Evolutionary conservation across 2,888 invertebrate genomes (phyloP), one percentile per base, ranked within the genome.

Genomic region (Leptinotarsa rubiginosa): DNA sequence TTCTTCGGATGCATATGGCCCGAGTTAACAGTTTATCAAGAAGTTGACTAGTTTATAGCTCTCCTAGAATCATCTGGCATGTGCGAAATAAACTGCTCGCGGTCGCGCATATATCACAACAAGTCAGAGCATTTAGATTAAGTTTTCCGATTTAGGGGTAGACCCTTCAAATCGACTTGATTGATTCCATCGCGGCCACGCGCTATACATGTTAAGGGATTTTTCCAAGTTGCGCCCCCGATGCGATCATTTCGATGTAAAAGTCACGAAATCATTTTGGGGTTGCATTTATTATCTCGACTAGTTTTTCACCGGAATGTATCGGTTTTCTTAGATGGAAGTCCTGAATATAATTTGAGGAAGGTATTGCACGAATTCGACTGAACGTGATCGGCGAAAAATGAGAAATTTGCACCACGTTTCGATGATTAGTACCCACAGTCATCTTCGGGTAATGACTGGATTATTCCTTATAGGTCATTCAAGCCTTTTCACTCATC

Each of bases 81-180:
- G 83, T 84, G 83, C 82, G 83, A 85, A 84, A 84, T 85, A 84
- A 83, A 84, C 83, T 81, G 82, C 78, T 81, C 75, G 83, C 81
- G 82, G 81, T 81, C 81, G 79, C 77, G 81, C 83, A 84, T 84
- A 84, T 84, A 84, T 84, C 84, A 84, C 84, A 81, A 83, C 83
- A 81, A 84, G 84, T 83, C 84, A 80, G 82, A 80, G 81, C 83
- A 77, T 83, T 84, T 83, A 83, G 84, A 84, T 84, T 84, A 84
- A 84, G 84, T 82, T 84, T 81, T 83, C 82, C 83, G 84, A 84
- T 83, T 84, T 81, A 75, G 81, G 78, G 77, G 79, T 79, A 79
- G 79, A 81, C 82, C 84, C 83, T 83, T 84, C 83, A 84, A 82
- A 84, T 81, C 81, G 80, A 74, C 81, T 81, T 83, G 84, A 84